phyloP scores from a whole-genome alignment of 2,113 vertebrate species.

The Dascyllus trimaculatus region DNA sequence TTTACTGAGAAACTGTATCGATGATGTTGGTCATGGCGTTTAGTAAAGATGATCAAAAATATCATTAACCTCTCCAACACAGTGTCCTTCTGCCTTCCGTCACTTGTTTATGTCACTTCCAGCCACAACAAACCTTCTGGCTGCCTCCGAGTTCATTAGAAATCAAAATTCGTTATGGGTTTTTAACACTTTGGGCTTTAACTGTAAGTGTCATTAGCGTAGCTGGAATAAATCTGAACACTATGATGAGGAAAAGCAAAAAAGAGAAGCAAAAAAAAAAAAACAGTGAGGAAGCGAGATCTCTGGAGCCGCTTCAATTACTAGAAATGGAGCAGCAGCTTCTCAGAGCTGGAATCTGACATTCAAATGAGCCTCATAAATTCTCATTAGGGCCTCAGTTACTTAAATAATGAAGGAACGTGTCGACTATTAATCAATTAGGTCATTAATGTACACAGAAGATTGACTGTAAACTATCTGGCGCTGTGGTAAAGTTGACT shows the following conservation, averaged over 20 bases:
- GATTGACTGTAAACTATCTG: neutral
- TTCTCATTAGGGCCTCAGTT: conserved; percentile 5
- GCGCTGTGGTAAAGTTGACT: neutral
- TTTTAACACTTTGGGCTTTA: too few relatives aligned
- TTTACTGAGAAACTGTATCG: too few relatives aligned
- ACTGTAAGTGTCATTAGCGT: too few relatives aligned
- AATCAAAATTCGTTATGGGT: too few relatives aligned
- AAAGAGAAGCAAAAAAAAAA: neutral
- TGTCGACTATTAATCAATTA: conserved; percentile 5
- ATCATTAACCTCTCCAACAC: too few relatives aligned
- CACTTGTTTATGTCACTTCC: too few relatives aligned
- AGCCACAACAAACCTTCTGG: too few relatives aligned
- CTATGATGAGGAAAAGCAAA: neutral
- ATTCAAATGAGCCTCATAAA: conserved; percentile 20
- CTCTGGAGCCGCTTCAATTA: conserved; percentile 10
- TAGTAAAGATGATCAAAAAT: too few relatives aligned
- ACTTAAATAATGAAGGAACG: neutral
- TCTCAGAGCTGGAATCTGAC: neutral
- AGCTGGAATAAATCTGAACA: neutral
- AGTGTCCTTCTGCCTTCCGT: too few relatives aligned
- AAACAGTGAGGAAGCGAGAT: neutral
- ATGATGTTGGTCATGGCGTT: too few relatives aligned
- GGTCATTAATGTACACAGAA: neutral
- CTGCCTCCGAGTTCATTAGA: too few relatives aligned
- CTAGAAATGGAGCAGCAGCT: neutral